A percentile compares a stretch with the other conserved stretches of the same genome.
Evolutionary conservation across 2,797 vertebrate species (phyloP).

Genomic region (Gymnopithys bicolor): DNA sequence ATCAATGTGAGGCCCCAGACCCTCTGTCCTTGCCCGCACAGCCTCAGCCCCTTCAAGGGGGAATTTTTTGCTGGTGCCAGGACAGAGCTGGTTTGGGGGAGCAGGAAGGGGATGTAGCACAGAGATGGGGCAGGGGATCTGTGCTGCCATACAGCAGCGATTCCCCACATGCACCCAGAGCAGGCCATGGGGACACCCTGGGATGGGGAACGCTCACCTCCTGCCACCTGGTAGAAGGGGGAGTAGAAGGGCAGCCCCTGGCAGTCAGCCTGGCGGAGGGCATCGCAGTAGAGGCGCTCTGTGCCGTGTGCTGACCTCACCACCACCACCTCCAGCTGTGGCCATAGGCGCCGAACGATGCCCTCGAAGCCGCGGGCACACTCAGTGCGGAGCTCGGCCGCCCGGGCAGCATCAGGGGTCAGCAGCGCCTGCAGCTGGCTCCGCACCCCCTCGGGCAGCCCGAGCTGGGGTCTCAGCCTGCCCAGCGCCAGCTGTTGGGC

Average conservation of each 20-base stretch:
- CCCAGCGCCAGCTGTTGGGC: conserved; percentile 83
- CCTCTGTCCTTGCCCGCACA: fast-evolving
- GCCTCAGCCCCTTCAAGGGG: background rate
- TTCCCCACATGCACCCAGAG: background rate
- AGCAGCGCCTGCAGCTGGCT: conserved; percentile 74
- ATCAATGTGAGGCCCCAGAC: background rate
- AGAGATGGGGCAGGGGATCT: background rate
- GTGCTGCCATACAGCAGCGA: background rate
- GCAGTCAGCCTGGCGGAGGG: conserved; percentile 83
- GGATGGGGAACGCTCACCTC: conserved; percentile 78
- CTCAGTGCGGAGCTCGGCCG: conserved; percentile 75
- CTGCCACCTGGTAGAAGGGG: conserved; percentile 84
- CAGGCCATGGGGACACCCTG: background rate
- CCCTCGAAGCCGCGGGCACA: conserved; percentile 81
- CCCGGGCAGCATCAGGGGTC: conserved; percentile 78
- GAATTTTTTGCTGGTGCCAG: background rate
- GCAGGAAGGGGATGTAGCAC: background rate
- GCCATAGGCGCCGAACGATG: conserved; percentile 87
- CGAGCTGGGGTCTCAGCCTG: conserved; percentile 72
- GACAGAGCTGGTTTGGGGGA: background rate
- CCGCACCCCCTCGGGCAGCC: conserved; percentile 73
- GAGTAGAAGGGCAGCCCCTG: conserved; percentile 88
- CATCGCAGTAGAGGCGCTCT: conserved; percentile 84
- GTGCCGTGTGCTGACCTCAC: conserved; percentile 79
- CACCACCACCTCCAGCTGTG: conserved; percentile 85